These are phyloP conservation scores for Procapra przewalskii DNA, from an alignment of 2,113 vertebrate species.

Conservation along the genomic window DNA sequence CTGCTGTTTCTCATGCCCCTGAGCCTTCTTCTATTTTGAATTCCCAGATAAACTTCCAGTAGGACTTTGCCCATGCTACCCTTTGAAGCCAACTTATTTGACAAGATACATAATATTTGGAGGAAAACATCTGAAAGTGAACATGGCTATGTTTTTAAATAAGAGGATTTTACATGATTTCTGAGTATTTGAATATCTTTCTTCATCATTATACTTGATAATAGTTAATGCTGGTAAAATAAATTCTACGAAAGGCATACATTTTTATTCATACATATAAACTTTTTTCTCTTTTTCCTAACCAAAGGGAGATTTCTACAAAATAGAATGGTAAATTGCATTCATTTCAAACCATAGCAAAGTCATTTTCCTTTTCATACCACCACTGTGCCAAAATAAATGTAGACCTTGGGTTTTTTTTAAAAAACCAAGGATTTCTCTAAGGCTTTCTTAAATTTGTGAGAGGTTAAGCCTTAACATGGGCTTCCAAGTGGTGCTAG, in stretches of 20 bases:
- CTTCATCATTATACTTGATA: background rate
- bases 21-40: background rate
- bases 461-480: slow-evolving; percentile 74
- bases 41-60: background rate
- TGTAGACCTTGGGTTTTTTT: slow-evolving; percentile 77
- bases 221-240: background rate
- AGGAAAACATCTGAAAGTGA: background rate
- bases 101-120: background rate
- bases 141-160: background rate
- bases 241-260: background rate
- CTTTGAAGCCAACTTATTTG: background rate
- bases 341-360: slow-evolving; percentile 74
- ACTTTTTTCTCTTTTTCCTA: background rate
- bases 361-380: slow-evolving; percentile 74
- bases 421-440: slow-evolving; percentile 79
- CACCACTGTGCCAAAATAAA: slow-evolving; percentile 86
- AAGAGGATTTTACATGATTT: slow-evolving; percentile 38
- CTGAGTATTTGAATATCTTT: background rate
- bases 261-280: background rate
- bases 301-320: background rate
- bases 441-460: slow-evolving; percentile 79
- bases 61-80: background rate
- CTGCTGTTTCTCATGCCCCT: background rate
- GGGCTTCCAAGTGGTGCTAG: background rate
- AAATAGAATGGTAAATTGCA: background rate